Conservation (phyloP, 1,140 invertebrate species). For the Pentalonia nigronervosa region DNA sequence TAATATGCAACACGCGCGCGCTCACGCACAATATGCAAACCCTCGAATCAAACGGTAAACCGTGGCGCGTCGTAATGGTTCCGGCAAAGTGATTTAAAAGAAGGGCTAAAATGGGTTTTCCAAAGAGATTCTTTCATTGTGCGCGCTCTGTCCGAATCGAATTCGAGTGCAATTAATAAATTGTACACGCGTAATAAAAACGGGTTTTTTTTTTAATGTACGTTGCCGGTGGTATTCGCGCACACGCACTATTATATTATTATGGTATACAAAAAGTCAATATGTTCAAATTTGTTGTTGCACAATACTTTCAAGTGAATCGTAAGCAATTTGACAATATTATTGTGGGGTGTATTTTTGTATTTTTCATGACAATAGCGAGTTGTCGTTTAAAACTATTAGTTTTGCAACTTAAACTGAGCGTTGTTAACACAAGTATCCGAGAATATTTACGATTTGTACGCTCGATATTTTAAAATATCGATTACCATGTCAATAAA, state of each 20-base stretch:
- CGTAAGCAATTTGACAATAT: background rate
- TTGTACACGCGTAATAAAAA: constrained; percentile 31
- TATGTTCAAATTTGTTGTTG: constrained; percentile 34
- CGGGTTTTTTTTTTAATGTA: background rate
- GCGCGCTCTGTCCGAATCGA: background rate
- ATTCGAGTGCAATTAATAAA: constrained; percentile 52
- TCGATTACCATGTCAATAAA: background rate
- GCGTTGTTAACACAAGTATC: background rate
- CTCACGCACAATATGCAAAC: background rate
- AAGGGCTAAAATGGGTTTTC: constrained; percentile 39
- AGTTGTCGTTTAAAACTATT: background rate
- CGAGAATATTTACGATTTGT: background rate
- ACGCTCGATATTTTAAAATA: constrained; percentile 19
- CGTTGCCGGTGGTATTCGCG: background rate
- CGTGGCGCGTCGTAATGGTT: background rate
- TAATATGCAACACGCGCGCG: background rate
- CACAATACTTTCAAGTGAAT: background rate
- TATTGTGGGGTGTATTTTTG: background rate
- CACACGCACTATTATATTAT: background rate
- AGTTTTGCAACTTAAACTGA: background rate
- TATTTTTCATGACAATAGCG: constrained; percentile 20
- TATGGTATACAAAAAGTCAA: constrained; percentile 5
- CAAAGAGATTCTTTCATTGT: constrained; percentile 10
- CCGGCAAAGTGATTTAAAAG: constrained; percentile 16
- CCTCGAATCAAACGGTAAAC: constrained; percentile 36